Evolutionary conservation across 2,797 vertebrate species (phyloP).

Genomic region (Mareca strepera): DNA sequence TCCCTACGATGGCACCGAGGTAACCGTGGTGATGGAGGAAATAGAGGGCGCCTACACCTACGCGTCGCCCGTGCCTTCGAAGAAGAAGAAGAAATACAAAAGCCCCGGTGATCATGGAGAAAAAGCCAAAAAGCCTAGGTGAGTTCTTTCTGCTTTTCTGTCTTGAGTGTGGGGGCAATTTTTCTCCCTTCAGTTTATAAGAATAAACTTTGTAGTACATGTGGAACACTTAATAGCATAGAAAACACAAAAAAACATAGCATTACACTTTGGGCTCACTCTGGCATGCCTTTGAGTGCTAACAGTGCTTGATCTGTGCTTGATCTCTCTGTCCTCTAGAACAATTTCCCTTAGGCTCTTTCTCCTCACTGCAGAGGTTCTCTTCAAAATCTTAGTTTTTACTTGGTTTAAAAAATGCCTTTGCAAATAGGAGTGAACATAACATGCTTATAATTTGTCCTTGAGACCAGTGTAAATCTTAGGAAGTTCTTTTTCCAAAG

Average conservation of each 20-base stretch:
- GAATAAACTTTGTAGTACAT: not conserved
- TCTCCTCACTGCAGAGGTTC: not conserved
- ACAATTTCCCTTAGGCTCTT: not conserved
- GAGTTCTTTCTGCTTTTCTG: not conserved
- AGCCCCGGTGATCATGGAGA: conserved; percentile 80
- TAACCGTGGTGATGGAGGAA: conserved; percentile 89
- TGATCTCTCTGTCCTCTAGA: not conserved
- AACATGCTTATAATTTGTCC: not conserved
- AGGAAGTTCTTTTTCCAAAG: not conserved
- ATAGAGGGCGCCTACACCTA: conserved; percentile 87
- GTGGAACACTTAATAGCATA: not conserved
- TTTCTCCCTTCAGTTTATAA: not conserved
- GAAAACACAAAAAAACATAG: not conserved
- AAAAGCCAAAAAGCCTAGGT: conserved; percentile 94
- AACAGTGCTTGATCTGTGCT: not conserved
- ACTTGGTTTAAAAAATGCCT: not conserved
- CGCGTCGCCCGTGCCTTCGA: conserved; percentile 83
- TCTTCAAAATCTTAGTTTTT: not conserved
- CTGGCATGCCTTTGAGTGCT: not conserved
- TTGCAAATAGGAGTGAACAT: not conserved
- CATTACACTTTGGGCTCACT: rapidly evolving
- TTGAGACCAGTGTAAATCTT: not conserved
- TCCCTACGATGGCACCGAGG: conserved; percentile 86
- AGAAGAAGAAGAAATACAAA: conserved; percentile 91
- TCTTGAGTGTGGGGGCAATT: not conserved